A percentile compares a stretch with the other conserved stretches of the same genome.
Evolutionary conservation across 2,113 vertebrate species (phyloP).

Genomic region (Holacanthus passer): DNA sequence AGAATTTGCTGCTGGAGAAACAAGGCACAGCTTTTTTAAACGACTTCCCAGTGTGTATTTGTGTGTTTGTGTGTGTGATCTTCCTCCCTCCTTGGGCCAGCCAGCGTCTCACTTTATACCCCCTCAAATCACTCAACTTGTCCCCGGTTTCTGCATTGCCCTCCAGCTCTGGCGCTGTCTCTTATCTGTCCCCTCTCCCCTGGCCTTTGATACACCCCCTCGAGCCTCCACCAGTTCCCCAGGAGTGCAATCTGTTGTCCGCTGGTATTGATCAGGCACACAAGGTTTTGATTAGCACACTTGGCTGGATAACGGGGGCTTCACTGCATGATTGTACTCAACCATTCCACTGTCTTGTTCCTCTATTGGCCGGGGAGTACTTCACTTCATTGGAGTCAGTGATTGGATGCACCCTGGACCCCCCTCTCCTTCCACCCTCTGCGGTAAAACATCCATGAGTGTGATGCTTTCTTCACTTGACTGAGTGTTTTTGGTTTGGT

Average conservation of each 20-base stretch:
- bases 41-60: slow-evolving; percentile 22
- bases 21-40: slow-evolving; percentile 15
- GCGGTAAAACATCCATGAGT: slow-evolving; percentile 48
- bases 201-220: slow-evolving; percentile 71
- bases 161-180: slow-evolving; percentile 45
- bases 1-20: slow-evolving; percentile 7
- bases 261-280: slow-evolving; percentile 81
- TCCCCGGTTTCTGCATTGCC: slow-evolving; percentile 61
- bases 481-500: slow-evolving; percentile 64
- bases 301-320: slow-evolving; percentile 75
- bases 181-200: slow-evolving; percentile 59
- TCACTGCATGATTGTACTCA: slow-evolving; percentile 68
- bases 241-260: slow-evolving; percentile 83
- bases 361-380: slow-evolving; percentile 64
- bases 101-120: slow-evolving; percentile 66
- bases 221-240: slow-evolving; percentile 67
- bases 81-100: slow-evolving; percentile 38
- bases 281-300: slow-evolving; percentile 83
- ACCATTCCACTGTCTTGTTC: slow-evolving; percentile 58
- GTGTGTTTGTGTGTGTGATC: slow-evolving; percentile 40
- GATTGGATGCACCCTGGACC: slow-evolving; percentile 70
- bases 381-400: slow-evolving; percentile 72
- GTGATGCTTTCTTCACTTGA: slow-evolving; percentile 52
- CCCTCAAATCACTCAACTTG: slow-evolving; percentile 80
- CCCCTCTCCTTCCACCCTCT: slow-evolving; percentile 5